These are phyloP conservation scores for Prosopocoilus inquinatus DNA, from an alignment of 2,888 invertebrate species.

Conservation along the genomic window DNA sequence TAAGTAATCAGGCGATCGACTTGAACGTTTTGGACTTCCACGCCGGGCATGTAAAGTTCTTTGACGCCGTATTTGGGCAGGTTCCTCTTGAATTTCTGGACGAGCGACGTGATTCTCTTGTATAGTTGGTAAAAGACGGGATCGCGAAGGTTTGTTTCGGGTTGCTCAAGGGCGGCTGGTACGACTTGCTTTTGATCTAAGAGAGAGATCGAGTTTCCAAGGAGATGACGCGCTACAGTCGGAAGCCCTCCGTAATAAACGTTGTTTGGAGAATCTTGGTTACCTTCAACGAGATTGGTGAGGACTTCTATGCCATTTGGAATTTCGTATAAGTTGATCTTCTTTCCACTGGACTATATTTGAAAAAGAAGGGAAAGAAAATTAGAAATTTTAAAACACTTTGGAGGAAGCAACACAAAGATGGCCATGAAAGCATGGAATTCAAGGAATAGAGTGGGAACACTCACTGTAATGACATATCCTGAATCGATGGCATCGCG, in stretches of 20 bases:
- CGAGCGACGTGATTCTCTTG: slow-evolving; percentile 60
- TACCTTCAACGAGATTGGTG: slow-evolving; percentile 65
- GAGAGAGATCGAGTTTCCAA: slow-evolving; percentile 52
- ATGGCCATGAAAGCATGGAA: too few relatives aligned
- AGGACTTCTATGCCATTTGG: slow-evolving; percentile 61
- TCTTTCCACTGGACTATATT: slow-evolving; percentile 20
- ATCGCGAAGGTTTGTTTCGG: slow-evolving; percentile 64
- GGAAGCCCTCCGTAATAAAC: slow-evolving; percentile 60
- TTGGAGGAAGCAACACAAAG: background rate
- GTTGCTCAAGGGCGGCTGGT: slow-evolving; percentile 64
- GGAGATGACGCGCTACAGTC: slow-evolving; percentile 56
- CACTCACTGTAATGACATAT: slow-evolving; percentile 46
- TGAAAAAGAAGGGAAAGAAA: slow-evolving; percentile 7
- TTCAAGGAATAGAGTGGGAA: too few relatives aligned
- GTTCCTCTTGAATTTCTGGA: slow-evolving; percentile 59
- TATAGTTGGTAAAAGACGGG: slow-evolving; percentile 68
- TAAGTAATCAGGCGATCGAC: slow-evolving; percentile 67
- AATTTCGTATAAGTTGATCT: background rate
- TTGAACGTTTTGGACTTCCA: slow-evolving; percentile 62
- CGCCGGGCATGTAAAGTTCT: slow-evolving; percentile 61
- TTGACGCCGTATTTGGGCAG: slow-evolving; percentile 55
- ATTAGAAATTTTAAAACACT: too few relatives aligned
- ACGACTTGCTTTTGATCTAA: slow-evolving; percentile 49
- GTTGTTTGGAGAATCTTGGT: slow-evolving; percentile 60
- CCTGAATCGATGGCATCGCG: slow-evolving; percentile 59